A percentile compares a stretch with the other conserved stretches of the same genome.
Conservation (phyloP, 2,888 invertebrate species). For the Capitulum mitella region DNA sequence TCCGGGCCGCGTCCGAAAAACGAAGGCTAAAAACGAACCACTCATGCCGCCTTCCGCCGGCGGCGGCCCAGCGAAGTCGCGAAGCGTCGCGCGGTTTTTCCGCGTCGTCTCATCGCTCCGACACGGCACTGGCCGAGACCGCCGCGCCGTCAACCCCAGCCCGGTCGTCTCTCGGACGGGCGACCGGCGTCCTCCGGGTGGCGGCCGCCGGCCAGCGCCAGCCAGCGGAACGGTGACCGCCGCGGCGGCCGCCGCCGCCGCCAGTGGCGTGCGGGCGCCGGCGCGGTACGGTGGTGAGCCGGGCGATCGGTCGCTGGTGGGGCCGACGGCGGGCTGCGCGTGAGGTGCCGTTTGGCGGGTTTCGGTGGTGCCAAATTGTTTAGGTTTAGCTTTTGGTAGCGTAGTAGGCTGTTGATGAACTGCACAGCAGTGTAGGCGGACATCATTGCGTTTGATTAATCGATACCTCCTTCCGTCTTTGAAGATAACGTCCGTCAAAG, state of each 20-base stretch:
- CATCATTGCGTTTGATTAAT: too few species aligned
- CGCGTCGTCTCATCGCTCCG: neutral
- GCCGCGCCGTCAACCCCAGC: neutral
- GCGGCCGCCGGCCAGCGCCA: neutral
- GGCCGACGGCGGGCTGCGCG: too few species aligned
- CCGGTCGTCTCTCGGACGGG: neutral
- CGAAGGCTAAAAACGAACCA: too few species aligned
- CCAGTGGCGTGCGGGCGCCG: neutral
- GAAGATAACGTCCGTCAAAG: neutral
- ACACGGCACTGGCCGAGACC: neutral
- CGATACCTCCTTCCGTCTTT: too few species aligned
- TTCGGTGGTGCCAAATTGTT: neutral
- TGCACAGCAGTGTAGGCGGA: too few species aligned
- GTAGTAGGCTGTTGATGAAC: neutral
- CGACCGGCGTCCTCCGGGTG: neutral
- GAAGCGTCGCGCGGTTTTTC: too few species aligned
- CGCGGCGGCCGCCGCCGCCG: neutral
- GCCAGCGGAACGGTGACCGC: neutral
- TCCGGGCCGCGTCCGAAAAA: too few species aligned
- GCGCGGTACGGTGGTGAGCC: neutral
- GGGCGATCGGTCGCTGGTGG: neutral
- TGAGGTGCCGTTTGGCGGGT: too few species aligned
- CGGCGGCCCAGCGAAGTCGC: too few species aligned
- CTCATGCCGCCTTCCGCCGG: too few species aligned
- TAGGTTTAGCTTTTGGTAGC: neutral